A percentile compares a stretch with the other conserved stretches of the same genome.
Conservation (phyloP, 1,140 invertebrate species). For the Diorhabda sublineata region DNA sequence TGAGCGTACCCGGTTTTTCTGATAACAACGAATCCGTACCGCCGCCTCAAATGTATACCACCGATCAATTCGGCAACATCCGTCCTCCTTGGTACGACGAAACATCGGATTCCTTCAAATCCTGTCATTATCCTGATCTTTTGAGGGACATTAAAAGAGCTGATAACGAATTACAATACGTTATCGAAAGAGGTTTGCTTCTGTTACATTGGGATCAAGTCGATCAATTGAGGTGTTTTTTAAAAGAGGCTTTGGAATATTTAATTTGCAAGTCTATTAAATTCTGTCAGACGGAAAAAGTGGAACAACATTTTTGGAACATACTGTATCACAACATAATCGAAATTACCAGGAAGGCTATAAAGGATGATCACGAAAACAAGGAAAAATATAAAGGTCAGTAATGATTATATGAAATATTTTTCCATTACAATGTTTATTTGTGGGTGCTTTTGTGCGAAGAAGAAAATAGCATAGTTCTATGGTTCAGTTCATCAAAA, state of each 20-base stretch:
- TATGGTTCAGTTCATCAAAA: too few species aligned
- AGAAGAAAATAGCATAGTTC: too few species aligned
- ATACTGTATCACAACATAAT: conserved; percentile 88
- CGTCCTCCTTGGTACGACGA: conserved; percentile 56
- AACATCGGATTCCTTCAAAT: conserved; percentile 52
- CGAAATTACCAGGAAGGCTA: conserved; percentile 68
- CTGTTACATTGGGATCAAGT: conserved; percentile 52
- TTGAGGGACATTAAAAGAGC: conserved; percentile 54
- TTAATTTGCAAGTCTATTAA: conserved; percentile 78
- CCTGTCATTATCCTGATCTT: conserved; percentile 51
- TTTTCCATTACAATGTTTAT: too few species aligned
- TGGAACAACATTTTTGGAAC: conserved; percentile 91
- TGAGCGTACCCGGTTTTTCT: conserved; percentile 39
- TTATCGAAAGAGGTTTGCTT: conserved; percentile 50
- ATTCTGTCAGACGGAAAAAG: conserved; percentile 82
- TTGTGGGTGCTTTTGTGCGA: too few species aligned
- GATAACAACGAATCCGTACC: conserved; percentile 33
- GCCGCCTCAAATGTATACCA: conserved; percentile 41
- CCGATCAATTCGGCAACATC: conserved; percentile 51
- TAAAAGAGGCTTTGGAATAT: conserved; percentile 70
- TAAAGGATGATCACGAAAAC: conserved; percentile 47
- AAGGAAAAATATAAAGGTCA: conserved; percentile 58
- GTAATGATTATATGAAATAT: background rate
- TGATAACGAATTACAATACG: conserved; percentile 55
- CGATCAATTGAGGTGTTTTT: conserved; percentile 49